A percentile compares a stretch with the other conserved stretches of the same genome.
These are phyloP conservation scores for Caenorhabditis uteleia DNA, from an alignment of 2,888 invertebrate genomes.

Conservation along the genomic window DNA sequence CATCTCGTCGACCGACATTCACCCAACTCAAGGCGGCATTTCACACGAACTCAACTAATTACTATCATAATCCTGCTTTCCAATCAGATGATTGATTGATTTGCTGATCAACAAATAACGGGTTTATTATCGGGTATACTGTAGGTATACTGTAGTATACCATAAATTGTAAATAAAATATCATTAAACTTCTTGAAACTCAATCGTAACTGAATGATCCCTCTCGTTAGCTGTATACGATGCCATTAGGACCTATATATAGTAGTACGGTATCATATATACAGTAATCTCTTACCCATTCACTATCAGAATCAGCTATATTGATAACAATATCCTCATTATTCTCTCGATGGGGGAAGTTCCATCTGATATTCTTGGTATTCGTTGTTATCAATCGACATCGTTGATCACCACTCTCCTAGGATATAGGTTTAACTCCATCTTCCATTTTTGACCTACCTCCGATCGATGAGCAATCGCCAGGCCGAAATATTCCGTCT, in stretches of 20 bases:
- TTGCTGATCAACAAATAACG: too few relatives aligned
- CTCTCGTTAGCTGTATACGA: neutral
- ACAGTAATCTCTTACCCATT: constrained; percentile 11
- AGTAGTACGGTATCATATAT: neutral
- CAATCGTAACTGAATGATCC: neutral
- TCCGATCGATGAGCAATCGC: constrained; percentile 25
- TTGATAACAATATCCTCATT: constrained; percentile 14
- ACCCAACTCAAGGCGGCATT: constrained; percentile 46
- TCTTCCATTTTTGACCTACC: neutral
- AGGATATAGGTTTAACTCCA: too few relatives aligned
- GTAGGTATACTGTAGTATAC: too few relatives aligned
- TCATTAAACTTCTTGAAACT: neutral
- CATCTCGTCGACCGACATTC: constrained; percentile 47
- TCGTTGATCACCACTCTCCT: too few relatives aligned
- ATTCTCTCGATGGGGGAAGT: constrained; percentile 21
- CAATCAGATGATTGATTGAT: neutral
- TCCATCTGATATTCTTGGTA: constrained; percentile 6
- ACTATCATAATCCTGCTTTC: constrained; percentile 49
- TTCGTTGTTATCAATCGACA: too few relatives aligned
- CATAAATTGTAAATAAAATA: too few relatives aligned
- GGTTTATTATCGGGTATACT: too few relatives aligned
- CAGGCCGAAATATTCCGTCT: constrained; percentile 35
- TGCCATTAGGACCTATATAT: neutral
- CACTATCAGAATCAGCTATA: constrained; percentile 29
- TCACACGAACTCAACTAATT: constrained; percentile 31